Evolutionary conservation across 2,888 invertebrate species (phyloP), one percentile per base, ranked within the genome.

Genomic region (Bembecia ichneumoniformis): DNA sequence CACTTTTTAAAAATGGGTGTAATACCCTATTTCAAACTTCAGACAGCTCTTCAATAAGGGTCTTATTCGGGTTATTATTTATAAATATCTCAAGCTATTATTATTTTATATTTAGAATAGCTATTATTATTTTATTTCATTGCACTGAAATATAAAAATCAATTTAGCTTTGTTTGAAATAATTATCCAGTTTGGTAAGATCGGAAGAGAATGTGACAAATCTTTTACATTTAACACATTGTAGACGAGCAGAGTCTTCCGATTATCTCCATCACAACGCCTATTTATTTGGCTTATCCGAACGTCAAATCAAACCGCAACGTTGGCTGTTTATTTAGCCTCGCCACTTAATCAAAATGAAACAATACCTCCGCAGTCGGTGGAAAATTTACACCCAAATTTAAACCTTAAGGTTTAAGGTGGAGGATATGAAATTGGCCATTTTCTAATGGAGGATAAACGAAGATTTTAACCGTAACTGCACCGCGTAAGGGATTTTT

Each of bases 251-350:
- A 9, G 28, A 28, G 28, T 28, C 28, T 52, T 50, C 53, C 51
- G 47, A 55, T 52, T 59, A 58, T 65, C 60, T 55, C 55, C 59
- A 70, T 74, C 68, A 62, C 54, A 49, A 50, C 52, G 52, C 58
- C 66, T 61, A 67, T 71, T 71, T 62, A 72, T 73, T 67, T 52
- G 50, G 60, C 61, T 64, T 66, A 75, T 72, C 74, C 67, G 52
- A n/a, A 55, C 60, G 66, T 72, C 63, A 65, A 64, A 68, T 66
- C 60, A 58, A 60, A 61, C 72, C 64, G 53, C 57, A 57, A 57
- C 56, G 54, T 61, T 55, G 58, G 53, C 50, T 45, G 48, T 50
- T 62, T 64, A 68, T 64, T 64, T 59, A 67, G 60, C 58, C 56
- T 52, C 54, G 48, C 58, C 58, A 59, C 58, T 67, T 64, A 59